A percentile compares a stretch with the other conserved stretches of the same genome.
Evolutionary conservation across 2,797 vertebrate species (phyloP).

Genomic region (Coendou prehensilis): DNA sequence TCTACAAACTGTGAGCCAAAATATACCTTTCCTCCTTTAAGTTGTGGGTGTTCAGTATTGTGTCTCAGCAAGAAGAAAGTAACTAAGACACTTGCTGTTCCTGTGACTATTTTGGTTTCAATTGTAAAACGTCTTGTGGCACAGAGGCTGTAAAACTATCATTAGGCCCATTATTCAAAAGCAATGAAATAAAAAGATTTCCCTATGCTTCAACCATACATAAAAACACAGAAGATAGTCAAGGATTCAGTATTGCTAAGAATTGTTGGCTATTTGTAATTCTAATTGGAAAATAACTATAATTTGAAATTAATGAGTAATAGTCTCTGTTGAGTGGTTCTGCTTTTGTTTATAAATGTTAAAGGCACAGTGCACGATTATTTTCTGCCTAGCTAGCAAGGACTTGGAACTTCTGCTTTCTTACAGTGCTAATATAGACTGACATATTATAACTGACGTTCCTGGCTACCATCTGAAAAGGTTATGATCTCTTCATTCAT

Average conservation of each 20-base stretch:
- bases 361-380: slow-evolving; percentile 18
- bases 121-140: slow-evolving; percentile 13
- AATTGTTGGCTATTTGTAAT: not conserved
- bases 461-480: slow-evolving; percentile 63
- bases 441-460: slow-evolving; percentile 37
- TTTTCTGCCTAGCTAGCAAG: slow-evolving; percentile 66
- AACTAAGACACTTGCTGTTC: not conserved
- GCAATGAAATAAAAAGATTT: not conserved
- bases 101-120: not conserved
- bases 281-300: slow-evolving; percentile 72
- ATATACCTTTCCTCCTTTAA: not conserved
- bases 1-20: not conserved
- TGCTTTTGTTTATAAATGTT: slow-evolving; percentile 72
- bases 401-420: slow-evolving; percentile 60
- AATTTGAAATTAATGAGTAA: slow-evolving; percentile 42
- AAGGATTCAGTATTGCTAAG: slow-evolving; percentile 26
- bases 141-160: not conserved
- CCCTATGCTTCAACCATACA: slow-evolving; percentile 31
- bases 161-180: not conserved
- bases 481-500: slow-evolving; percentile 48
- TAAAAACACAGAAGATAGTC: slow-evolving; percentile 1
- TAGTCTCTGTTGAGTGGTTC: slow-evolving; percentile 60
- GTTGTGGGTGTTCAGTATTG: not conserved
- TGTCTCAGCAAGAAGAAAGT: not conserved
- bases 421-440: slow-evolving; percentile 63